These are phyloP conservation scores for Drosophila lacicola DNA, from an alignment of 2,888 invertebrate species.

Conservation along the genomic window DNA sequence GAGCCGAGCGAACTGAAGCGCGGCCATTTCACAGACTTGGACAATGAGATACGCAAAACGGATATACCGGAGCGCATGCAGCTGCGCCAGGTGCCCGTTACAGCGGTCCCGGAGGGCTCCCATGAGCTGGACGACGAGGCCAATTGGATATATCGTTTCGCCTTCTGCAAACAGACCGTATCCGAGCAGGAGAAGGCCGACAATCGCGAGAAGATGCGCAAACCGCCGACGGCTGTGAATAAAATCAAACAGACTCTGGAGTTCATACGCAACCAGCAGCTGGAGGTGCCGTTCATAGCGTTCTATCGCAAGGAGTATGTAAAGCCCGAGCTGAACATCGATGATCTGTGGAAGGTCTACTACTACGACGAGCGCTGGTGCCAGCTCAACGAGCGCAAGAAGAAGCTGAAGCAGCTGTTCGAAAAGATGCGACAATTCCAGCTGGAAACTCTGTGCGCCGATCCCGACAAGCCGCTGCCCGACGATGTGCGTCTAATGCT, in stretches of 20 bases:
- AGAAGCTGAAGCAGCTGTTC: constrained; percentile 92
- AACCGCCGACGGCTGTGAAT: constrained; percentile 90
- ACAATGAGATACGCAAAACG: constrained; percentile 94
- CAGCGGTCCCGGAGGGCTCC: constrained; percentile 92
- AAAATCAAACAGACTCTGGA: constrained; percentile 97
- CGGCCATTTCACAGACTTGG: constrained; percentile 97
- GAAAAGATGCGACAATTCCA: constrained; percentile 97
- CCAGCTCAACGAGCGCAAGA: constrained; percentile 93
- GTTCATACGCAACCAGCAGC: constrained; percentile 97
- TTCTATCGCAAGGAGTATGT: constrained; percentile 99
- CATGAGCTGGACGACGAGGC: constrained; percentile 97
- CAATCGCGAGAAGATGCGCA: constrained; percentile 86
- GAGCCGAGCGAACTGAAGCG: constrained; percentile 99
- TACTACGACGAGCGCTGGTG: constrained; percentile 98
- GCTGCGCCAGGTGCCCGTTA: constrained; percentile 94
- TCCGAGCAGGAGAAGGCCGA: constrained; percentile 88
- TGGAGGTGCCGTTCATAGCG: constrained; percentile 99
- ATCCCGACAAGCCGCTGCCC: constrained; percentile 93
- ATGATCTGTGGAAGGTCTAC: constrained; percentile 99
- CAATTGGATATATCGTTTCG: constrained; percentile 98
- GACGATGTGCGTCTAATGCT: constrained; percentile 93
- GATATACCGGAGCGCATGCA: constrained; percentile 97
- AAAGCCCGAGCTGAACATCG: constrained; percentile 96
- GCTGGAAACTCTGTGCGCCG: constrained; percentile 91
- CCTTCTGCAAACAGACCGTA: constrained; percentile 93